Evolutionary conservation across 2,888 invertebrate species (phyloP).

Genomic region (Nephrocerus scutellatus): DNA sequence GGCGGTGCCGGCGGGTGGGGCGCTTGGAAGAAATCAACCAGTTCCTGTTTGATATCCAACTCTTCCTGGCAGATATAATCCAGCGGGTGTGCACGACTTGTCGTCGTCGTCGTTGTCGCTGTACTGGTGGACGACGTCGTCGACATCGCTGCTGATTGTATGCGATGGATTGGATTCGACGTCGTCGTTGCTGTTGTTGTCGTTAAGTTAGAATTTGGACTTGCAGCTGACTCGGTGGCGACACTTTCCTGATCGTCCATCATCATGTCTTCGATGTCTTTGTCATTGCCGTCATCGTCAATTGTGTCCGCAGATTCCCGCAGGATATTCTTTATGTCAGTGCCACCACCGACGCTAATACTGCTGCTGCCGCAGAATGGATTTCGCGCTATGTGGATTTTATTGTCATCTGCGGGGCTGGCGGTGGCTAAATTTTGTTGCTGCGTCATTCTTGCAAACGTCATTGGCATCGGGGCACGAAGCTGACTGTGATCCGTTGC

Average conservation of each 20-base stretch:
- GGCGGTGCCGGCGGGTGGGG: slow-evolving; percentile 37
- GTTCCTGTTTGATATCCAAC: slow-evolving; percentile 41
- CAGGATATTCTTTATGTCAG: slow-evolving; percentile 37
- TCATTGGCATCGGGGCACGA: slow-evolving; percentile 36
- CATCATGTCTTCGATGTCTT: slow-evolving; percentile 26
- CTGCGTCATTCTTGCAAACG: slow-evolving; percentile 24
- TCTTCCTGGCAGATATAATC: slow-evolving; percentile 35
- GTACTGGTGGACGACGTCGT: slow-evolving; percentile 27
- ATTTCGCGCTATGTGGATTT: slow-evolving; percentile 21
- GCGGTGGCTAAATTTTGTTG: slow-evolving; percentile 15
- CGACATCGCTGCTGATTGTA: too few relatives aligned
- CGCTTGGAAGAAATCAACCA: slow-evolving; percentile 39
- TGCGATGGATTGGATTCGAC: too few relatives aligned
- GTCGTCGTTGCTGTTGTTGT: too few relatives aligned
- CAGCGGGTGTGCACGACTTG: slow-evolving; percentile 5
- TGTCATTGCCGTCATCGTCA: slow-evolving; percentile 38
- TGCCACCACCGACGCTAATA: too few relatives aligned
- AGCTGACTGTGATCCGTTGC: slow-evolving; percentile 28
- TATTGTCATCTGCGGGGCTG: slow-evolving; percentile 15
- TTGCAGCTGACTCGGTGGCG: too few relatives aligned
- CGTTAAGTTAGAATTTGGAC: too few relatives aligned
- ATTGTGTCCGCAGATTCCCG: slow-evolving; percentile 39
- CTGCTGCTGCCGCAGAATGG: slow-evolving; percentile 37
- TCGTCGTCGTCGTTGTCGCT: slow-evolving; percentile 2
- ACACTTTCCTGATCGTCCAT: slow-evolving; percentile 38